Base-by-base conservation (phyloP, 2,113 vertebrate species). In the Hydropotes inermis region DNA sequence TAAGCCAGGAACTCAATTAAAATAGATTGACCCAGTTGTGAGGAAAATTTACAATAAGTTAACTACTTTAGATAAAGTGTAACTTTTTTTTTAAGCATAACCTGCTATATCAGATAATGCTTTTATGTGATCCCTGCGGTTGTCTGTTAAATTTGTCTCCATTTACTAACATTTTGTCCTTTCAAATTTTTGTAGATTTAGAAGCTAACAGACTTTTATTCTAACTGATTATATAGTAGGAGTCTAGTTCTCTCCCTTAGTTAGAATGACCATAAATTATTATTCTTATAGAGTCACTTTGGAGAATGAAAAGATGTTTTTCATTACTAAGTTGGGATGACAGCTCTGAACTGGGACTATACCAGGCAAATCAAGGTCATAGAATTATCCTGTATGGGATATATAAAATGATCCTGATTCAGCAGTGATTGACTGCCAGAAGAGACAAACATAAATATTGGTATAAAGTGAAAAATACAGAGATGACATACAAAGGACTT, bases 391-490 rank as follows among this genome's bases (percentile, higher is more conserved):
- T 91, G 14, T 45, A 67, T 87, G 3, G 39, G 67, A 50, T 58
- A 87, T 12, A 52, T 58, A 39, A 82, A 82, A 70, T 70, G 27
- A 50, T 70, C 43, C 25, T 87, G 16, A 57, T 82, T 92, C 84
- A 82, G 74, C 74, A 50, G 33, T 36, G 58, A 64, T 17, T 47
- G 30, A 89, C 58, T 89, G 27, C 19, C 89, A 30, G 50, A 78
- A 87, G 33, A 97, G 33, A 89, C 78, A 97, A 57, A 89, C 64
- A 15, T 50, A n/a, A 76, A 60, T 89, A n/a, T 27, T 70, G n/a
- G 14, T 82, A 50, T 39, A 87, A 93, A 87, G 50, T 84, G 55
- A 83, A 76, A 88, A 96, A 94, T 83, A n/a, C 27, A 95, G 82
- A 61, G 33, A 64, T 91, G 57, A 43, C 4, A 7, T 43, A n/a